These are phyloP conservation scores for Pseudobourletiella spinata DNA, from an alignment of 1,140 invertebrate genomes.

Conservation along the genomic window DNA sequence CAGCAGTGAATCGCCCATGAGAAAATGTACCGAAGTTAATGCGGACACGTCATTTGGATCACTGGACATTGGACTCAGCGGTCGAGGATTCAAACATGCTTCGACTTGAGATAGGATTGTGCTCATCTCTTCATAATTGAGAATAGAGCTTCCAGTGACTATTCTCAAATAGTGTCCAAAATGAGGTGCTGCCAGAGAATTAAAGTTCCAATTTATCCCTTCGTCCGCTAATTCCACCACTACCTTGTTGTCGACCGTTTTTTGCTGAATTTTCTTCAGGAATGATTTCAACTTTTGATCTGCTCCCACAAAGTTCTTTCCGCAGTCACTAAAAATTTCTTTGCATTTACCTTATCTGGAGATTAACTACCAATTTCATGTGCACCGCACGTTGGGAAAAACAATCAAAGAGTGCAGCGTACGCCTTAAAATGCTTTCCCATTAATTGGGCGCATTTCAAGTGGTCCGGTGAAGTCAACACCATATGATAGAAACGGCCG, in stretches of 20 bases:
- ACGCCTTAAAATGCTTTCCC: background rate
- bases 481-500: background rate
- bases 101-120: constrained; percentile 36
- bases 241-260: background rate
- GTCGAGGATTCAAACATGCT: constrained; percentile 37
- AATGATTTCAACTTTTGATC: constrained; percentile 25
- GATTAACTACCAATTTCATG: constrained; percentile 21
- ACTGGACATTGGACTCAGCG: constrained; percentile 28
- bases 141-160: background rate
- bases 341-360: constrained; percentile 17
- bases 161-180: constrained; percentile 36
- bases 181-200: constrained; percentile 38
- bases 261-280: background rate
- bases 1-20: constrained; percentile 13
- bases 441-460: background rate
- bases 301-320: constrained; percentile 39
- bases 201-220: constrained; percentile 37
- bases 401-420: constrained; percentile 43
- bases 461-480: constrained; percentile 23
- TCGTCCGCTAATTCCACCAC: background rate
- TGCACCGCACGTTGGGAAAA: constrained; percentile 35
- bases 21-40: constrained; percentile 34
- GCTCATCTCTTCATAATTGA: constrained; percentile 36
- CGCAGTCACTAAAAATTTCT: constrained; percentile 39
- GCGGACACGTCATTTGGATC: constrained; percentile 37